Evolutionary conservation across 2,113 vertebrate species (phyloP).

Genomic region (Anas platyrhynchos): DNA sequence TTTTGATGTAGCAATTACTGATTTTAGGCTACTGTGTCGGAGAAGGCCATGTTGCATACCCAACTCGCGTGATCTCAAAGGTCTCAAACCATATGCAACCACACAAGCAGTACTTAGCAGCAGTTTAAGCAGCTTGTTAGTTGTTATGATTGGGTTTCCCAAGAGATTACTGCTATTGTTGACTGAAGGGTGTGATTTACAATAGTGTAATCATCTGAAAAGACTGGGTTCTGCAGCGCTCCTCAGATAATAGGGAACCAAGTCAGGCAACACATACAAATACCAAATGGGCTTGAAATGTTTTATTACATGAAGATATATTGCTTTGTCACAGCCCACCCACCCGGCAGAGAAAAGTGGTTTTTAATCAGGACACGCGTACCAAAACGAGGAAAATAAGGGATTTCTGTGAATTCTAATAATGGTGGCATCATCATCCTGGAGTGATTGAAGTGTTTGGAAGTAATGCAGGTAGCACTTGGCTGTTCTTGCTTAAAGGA

Average conservation of each 20-base stretch:
- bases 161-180: not conserved
- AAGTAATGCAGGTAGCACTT: not conserved
- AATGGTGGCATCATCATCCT: not conserved
- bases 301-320: not conserved
- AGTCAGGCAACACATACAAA: not conserved
- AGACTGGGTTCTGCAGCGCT: not conserved
- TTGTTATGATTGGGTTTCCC: not conserved
- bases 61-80: not conserved
- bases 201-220: not conserved
- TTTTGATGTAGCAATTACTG: not conserved
- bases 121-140: not conserved
- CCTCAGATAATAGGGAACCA: not conserved
- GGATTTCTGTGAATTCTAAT: not conserved
- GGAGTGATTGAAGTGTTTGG: not conserved
- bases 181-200: constrained; percentile 23
- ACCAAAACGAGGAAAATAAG: not conserved
- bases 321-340: not conserved
- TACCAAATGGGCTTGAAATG: not conserved
- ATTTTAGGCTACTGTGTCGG: not conserved
- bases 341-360: not conserved
- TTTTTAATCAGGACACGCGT: not conserved
- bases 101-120: not conserved
- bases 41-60: not conserved
- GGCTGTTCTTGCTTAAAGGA: not conserved
- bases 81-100: not conserved